Percentiles rank a stretch among this genome's conserved stretches.
Evolutionary conservation across 2,113 vertebrate genomes (phyloP).

Genomic region (Lophura nycthemera): DNA sequence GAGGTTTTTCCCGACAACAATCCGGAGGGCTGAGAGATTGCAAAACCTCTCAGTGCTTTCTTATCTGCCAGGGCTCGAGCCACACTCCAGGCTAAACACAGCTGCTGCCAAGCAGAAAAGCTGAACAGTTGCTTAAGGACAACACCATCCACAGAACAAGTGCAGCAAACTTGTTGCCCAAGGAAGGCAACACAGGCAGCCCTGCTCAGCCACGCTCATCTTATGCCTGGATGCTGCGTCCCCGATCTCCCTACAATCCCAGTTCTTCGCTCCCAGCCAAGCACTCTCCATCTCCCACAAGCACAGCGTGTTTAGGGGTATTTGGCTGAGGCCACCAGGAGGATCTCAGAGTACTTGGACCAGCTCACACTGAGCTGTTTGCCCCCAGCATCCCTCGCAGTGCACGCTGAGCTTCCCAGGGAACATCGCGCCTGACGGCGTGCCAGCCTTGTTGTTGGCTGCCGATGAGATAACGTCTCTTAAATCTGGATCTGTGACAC

Average conservation of each 20-base stretch:
- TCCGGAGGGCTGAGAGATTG: not conserved
- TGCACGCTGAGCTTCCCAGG: not conserved
- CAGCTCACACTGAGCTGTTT: not conserved
- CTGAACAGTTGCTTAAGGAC: constrained; percentile 33
- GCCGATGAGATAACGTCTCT: constrained; percentile 77
- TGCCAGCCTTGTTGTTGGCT: constrained; percentile 49
- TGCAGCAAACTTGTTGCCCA: not conserved
- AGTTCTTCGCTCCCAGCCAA: not conserved
- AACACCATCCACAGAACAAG: not conserved
- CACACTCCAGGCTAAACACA: not conserved
- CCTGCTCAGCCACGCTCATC: not conserved
- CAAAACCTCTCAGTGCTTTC: not conserved
- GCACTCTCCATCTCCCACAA: not conserved
- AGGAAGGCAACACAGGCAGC: not conserved
- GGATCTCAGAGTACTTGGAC: not conserved
- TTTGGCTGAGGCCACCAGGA: not conserved
- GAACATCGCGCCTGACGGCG: not conserved
- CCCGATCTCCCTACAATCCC: not conserved
- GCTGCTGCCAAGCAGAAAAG: constrained; percentile 7
- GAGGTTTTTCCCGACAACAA: not conserved
- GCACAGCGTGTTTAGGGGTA: not conserved
- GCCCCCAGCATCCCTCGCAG: not conserved
- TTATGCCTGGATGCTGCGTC: not conserved
- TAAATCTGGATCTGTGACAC: constrained; percentile 64
- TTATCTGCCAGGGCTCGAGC: constrained; percentile 31